Evolutionary conservation across 2,888 invertebrate species (phyloP), one percentile per base, ranked within the genome.

Genomic region (Conus canariensis): DNA sequence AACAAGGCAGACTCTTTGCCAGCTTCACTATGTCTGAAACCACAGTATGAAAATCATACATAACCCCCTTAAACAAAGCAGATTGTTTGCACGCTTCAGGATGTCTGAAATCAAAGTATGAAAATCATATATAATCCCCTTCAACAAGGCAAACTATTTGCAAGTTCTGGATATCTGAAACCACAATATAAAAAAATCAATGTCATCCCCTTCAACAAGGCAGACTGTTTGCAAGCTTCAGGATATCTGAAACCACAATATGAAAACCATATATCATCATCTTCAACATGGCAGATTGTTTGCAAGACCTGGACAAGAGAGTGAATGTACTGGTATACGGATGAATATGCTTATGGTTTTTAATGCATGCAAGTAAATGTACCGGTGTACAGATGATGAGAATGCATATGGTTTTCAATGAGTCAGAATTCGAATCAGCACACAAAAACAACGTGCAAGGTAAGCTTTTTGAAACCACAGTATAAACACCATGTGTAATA

Each of bases 151-250:
- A 45, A 4, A 45, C 45, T 45, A 1, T 45, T 45, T 45, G 45
- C 45, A 1, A 45, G 45, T 91, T 91, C 12, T 58, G 30, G 19
- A 82, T 87, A 7, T 87, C 90, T 90, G 45, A 45, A 45, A 45
- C 3, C 45, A 45, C 45, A 45, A 30, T 30, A 30, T 30, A 5
- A 30, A 30, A 30, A 30, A 30, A 1, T 2, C 0, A 2, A 30
- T 30, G 30, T 30, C 30, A 30, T 30, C 30, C 45, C 45, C 45
- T 45, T 45, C 45, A 1, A 45, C 45, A 45, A 45, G 45, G 4
- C 45, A 45, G 45, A 45, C 45, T 45, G 0, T 45, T 45, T 45
- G 45, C 45, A 1, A 45, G 82, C 85, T 91, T 91, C 12, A 67
- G 58, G 19, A 82, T 87, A 7, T 87, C 90, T 90, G 87, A 45